Evolutionary conservation across 1,140 invertebrate genomes (phyloP), one percentile per base, ranked within the genome.

Genomic region (Sitophilus oryzae): DNA sequence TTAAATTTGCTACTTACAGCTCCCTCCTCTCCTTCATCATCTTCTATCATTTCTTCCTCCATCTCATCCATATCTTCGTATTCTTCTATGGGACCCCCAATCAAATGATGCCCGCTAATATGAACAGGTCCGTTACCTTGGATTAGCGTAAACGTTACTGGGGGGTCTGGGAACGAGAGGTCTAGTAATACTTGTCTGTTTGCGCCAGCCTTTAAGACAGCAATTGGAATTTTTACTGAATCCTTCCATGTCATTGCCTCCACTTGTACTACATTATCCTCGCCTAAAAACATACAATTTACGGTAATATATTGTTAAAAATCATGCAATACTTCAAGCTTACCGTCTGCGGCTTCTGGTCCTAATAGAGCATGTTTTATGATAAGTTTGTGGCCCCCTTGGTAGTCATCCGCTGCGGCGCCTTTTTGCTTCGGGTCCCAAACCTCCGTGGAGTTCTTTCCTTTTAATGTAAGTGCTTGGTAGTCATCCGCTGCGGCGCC

Each of bases 141-240:
- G 48, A 87, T 77, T 48, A 91, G 77, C 59, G 83, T 85, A 69
- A 91, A 89, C 37, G 85, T 88, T 36, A 89, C 87, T 47, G 87
- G 87, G 48, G 86, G 84, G 73, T 90, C 88, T 6, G 87, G 88
- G 72, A 91, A 89, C 68, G 88, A 85, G 41, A 91, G 79, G 71
- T 90, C 86, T 40, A 89, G 76, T 62, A 85, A 79, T 30, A 85
- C 82, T 71, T 89, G 86, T 66, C 82, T 79, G 21, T 83, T 79
- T 66, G 86, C 84, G 5, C 87, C 88, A 49, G 81, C 82, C 73
- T 89, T 88, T 52, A 91, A 70, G 14, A 88, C 78, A 25, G 86
- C 85, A 55, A 90, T 84, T 2, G 87, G 87, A 56, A 86, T 86
- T 75, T 88, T 88, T 44, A 89, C 81, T 1, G 83, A 80, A 59